Conservation (phyloP, 2,797 vertebrate genomes). For the Orestias chungarensis region DNA sequence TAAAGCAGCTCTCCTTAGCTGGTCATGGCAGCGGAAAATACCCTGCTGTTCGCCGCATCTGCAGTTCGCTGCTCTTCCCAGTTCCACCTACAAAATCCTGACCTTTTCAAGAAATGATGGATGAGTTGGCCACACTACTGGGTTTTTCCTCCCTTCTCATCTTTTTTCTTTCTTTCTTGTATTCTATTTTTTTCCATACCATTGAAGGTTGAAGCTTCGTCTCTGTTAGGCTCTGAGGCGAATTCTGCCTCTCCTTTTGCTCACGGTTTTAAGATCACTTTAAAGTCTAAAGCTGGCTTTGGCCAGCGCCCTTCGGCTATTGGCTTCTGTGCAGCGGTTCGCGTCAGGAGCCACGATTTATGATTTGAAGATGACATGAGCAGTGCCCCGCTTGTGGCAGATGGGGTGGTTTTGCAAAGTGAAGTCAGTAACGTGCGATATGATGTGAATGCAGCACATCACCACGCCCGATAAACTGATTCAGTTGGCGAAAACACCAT, state of each 20-base stretch:
- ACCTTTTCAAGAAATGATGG: constrained; percentile 97
- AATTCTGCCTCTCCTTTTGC: constrained; percentile 89
- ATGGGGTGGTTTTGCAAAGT: constrained; percentile 77
- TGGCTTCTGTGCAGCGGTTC: constrained; percentile 91
- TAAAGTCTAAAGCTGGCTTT: constrained; percentile 89
- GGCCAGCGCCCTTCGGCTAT: constrained; percentile 89
- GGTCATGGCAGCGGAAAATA: constrained; percentile 98
- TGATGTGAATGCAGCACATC: constrained; percentile 74
- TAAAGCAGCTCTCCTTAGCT: constrained; percentile 96
- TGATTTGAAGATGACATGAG: constrained; percentile 96
- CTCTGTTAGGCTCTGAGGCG: constrained; percentile 89
- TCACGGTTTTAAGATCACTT: constrained; percentile 92
- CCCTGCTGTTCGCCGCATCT: constrained; percentile 96
- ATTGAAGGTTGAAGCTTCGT: constrained; percentile 89
- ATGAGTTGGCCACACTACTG: constrained; percentile 82
- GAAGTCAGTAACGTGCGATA: constrained; percentile 80
- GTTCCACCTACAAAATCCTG: constrained; percentile 94
- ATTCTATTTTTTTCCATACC: constrained; percentile 73
- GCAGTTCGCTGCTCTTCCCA: constrained; percentile 87
- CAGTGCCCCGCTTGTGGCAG: constrained; percentile 89
- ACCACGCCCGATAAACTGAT: constrained; percentile 72
- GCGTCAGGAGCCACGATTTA: constrained; percentile 91
- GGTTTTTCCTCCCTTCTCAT: constrained; percentile 59
- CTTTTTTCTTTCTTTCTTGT: constrained; percentile 34
- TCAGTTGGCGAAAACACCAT: constrained; percentile 74